Percentiles rank a stretch among this genome's conserved stretches.
Conservation (phyloP, 1,140 invertebrate genomes). For the Drosophila murphyi region DNA sequence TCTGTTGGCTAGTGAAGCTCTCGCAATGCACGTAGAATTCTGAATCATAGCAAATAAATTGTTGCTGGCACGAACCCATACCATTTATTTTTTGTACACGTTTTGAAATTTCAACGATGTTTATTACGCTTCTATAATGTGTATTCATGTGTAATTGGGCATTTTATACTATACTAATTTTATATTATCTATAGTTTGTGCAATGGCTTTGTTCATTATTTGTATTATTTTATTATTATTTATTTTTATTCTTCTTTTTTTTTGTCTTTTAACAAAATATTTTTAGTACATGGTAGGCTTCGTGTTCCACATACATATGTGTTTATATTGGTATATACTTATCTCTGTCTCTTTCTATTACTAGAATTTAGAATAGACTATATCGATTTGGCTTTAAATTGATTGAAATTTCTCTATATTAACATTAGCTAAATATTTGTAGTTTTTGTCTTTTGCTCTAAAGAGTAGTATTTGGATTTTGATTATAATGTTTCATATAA, state of each 20-base stretch:
- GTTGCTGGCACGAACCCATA: conserved; percentile 30
- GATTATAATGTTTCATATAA: neutral
- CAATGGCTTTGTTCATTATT: neutral
- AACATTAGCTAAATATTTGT: conserved; percentile 2
- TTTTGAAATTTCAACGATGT: conserved; percentile 67
- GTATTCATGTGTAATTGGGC: neutral
- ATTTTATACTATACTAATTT: neutral
- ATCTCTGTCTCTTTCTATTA: neutral
- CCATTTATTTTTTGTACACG: conserved; percentile 51
- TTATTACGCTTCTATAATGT: conserved; percentile 53
- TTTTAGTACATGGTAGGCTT: neutral
- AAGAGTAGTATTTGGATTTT: conserved; percentile 1
- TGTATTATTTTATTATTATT: neutral
- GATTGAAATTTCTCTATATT: conserved; percentile 1
- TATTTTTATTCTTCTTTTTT: neutral
- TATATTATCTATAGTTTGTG: conserved; percentile 1
- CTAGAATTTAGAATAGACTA: conserved; percentile 1
- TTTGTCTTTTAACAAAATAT: conserved; percentile 1
- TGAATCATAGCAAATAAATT: conserved; percentile 17
- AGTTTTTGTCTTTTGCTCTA: neutral
- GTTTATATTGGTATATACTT: neutral
- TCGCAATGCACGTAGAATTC: conserved; percentile 23
- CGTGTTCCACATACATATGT: neutral
- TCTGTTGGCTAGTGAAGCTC: neutral
- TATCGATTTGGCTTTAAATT: conserved; percentile 1